Conservation (phyloP, 30 jellyfish, hydroid and myxozoan genomes). For the Phacellophora camtschatica region DNA sequence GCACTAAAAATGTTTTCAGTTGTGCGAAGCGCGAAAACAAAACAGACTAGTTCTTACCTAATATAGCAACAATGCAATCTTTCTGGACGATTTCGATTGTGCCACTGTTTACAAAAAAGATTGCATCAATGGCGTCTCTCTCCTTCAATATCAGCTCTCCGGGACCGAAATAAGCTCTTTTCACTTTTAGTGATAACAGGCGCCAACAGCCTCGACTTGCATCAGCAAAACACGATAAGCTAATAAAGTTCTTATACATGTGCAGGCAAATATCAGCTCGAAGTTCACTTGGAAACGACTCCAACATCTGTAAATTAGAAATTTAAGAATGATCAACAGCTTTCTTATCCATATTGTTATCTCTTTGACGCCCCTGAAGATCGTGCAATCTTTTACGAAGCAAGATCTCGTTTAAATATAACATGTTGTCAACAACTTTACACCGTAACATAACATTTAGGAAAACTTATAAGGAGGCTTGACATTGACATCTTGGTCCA, state of each 20-base stretch:
- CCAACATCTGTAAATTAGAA: conserved; percentile 84
- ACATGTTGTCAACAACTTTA: no score
- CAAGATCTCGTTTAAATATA: no score
- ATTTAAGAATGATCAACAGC: no score
- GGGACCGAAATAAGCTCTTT: conserved; percentile 83
- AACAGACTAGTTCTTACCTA: conserved; percentile 75
- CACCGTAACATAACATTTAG: no score
- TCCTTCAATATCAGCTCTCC: conserved; percentile 89
- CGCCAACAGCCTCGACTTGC: conserved; percentile 90
- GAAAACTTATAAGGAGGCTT: no score
- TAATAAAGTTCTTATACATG: conserved; percentile 63
- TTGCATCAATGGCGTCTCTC: conserved; percentile 82
- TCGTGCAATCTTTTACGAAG: no score
- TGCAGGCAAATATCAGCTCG: conserved; percentile 89
- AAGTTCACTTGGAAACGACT: conserved; percentile 84
- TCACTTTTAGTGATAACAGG: conserved; percentile 74
- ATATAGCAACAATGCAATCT: conserved; percentile 90
- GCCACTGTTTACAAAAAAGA: conserved; percentile 85
- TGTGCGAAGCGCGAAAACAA: no score
- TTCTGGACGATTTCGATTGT: conserved; percentile 89
- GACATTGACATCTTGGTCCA: no score
- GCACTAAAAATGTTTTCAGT: no score
- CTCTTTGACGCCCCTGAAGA: no score
- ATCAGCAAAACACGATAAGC: conserved; percentile 65
- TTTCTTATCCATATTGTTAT: no score